Conservation (phyloP, 2,888 invertebrate species). For the Celastrina argiolus region DNA sequence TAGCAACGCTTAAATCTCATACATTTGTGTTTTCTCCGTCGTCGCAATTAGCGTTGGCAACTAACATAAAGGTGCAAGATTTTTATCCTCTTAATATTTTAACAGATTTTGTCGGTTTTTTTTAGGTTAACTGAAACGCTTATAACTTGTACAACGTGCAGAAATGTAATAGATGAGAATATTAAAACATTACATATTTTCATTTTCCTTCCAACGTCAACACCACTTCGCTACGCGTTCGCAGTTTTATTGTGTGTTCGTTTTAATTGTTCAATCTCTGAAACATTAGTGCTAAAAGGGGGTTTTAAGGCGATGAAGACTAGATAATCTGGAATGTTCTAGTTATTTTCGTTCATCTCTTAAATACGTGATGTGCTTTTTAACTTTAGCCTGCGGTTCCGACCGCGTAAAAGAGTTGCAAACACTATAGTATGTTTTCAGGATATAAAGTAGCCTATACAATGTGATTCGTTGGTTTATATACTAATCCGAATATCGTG, state of each 20-base stretch:
- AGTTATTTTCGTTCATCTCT: neutral
- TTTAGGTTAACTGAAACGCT: conserved; percentile 25
- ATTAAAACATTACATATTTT: conserved; percentile 77
- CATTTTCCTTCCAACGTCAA: conserved; percentile 45
- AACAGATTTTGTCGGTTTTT: too few species aligned
- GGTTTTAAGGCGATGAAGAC: neutral
- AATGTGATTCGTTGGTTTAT: too few species aligned
- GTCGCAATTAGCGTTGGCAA: too few species aligned
- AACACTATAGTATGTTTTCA: too few species aligned
- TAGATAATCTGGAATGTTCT: neutral
- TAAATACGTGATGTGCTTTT: neutral
- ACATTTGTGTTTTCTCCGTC: too few species aligned
- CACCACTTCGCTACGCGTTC: neutral
- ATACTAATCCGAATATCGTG: too few species aligned
- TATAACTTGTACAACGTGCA: conserved; percentile 36
- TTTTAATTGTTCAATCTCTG: neutral
- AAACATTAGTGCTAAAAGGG: neutral
- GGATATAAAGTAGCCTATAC: too few species aligned
- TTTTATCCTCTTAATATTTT: too few species aligned
- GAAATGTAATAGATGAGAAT: conserved; percentile 62
- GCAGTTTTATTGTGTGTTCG: neutral
- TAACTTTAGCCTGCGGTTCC: too few species aligned
- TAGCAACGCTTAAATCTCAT: too few species aligned
- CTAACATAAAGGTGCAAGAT: too few species aligned
- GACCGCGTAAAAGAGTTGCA: too few species aligned